Evolutionary conservation across 2,888 invertebrate species (phyloP), one percentile per base, ranked within the genome.

Genomic region (Automeris io): DNA sequence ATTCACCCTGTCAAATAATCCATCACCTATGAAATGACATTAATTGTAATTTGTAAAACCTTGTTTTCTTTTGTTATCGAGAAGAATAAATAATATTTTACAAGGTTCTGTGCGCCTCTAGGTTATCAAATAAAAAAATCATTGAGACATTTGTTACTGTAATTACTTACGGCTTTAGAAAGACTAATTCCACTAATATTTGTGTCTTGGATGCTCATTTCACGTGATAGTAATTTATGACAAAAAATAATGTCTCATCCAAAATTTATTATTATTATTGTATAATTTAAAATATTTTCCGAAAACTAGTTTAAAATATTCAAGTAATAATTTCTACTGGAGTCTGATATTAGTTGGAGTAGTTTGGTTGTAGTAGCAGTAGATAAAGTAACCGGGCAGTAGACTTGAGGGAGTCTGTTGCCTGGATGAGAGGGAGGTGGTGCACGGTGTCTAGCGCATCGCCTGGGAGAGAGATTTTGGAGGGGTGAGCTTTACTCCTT

Each of bases 211-310:
- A 45, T 42, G 52, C 41, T 56, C 45, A 47, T 50, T 55, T 46
- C 57, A 59, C 53, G 54, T 49, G 46, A 49, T 39, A 43, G 55
- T 41, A 52, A 70, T 72, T 67, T n/a, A n/a, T n/a, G n/a, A n/a
- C n/a, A n/a, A n/a, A n/a, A n/a, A n/a, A n/a, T n/a, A n/a, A n/a
- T n/a, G n/a, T n/a, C n/a, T n/a, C n/a, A n/a, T n/a, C n/a, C n/a
- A n/a, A n/a, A n/a, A n/a, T n/a, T n/a, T n/a, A n/a, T n/a, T n/a
- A n/a, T n/a, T n/a, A n/a, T n/a, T n/a, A n/a, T n/a, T n/a, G n/a
- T n/a, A n/a, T n/a, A n/a, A n/a, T n/a, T n/a, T n/a, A n/a, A n/a
- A n/a, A n/a, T n/a, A n/a, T n/a, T n/a, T n/a, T n/a, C n/a, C n/a
- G n/a, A n/a, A n/a, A n/a, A n/a, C n/a, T n/a, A n/a, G n/a, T n/a